Evolutionary conservation across 2,113 vertebrate genomes (phyloP), one percentile per base, ranked within the genome.

Genomic region (Labeo rohita): DNA sequence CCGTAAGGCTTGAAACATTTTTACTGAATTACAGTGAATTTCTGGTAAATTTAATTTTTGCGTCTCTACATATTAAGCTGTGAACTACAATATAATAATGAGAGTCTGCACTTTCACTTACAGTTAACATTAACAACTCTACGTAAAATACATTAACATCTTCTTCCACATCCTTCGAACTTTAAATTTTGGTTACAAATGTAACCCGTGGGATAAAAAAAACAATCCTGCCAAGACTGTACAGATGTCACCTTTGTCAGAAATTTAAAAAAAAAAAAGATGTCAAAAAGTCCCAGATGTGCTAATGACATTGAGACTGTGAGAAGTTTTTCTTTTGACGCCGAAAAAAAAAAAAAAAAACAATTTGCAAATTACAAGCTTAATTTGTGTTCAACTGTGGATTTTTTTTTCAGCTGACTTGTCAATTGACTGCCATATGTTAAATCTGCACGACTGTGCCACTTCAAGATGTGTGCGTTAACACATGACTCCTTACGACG

Each of bases 321-420:
- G 5, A 68, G 43, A 82, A 52, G n/a, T 68, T 68, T 45, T 45
- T 61, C 10, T 16, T 16, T 23, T 52, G 28, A 68, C 7, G 68
- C 45, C 3, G 8, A 76, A 50, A 11, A 50, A 50, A 50, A 49
- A 21, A 21, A 3, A 34, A 2, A 77, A 59, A 79, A 59, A 43
- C 5, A 0, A 18, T 61, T 79, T 79, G 77, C 61, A 50, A 63
- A 49, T 68, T 50, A 52, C 45, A 3, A 82, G 63, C 47, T 68
- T 52, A 82, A 68, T 82, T 82, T 82, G 61, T 82, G 63, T 82
- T 82, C 63, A 82, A 50, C 63, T 52, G 61, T 82, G 45, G 11
- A 45, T 82, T 82, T 81, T 47, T 47, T 65, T 82, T 82, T 18
- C 28, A 82, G 80, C 15, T 82, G 61, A 82, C 80, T 82, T 82